Evolutionary conservation across 2,113 vertebrate genomes (phyloP).

Genomic region (Chionis minor): DNA sequence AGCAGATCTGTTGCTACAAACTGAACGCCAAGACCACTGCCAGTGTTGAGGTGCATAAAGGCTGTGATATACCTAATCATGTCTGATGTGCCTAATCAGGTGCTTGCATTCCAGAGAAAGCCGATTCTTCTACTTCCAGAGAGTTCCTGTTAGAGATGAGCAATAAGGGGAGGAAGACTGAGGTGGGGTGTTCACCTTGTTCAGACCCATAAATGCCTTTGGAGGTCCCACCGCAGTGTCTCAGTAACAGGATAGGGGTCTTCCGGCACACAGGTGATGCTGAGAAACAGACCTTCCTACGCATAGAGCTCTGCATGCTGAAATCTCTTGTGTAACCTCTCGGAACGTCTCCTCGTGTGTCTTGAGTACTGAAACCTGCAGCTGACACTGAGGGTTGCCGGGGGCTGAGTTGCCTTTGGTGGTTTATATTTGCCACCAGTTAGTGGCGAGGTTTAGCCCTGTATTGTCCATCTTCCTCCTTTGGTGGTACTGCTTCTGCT

Average conservation of each 20-base stretch:
- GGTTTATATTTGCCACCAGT: background rate
- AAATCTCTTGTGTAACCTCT: background rate
- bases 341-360: fast-evolving
- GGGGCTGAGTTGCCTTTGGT: background rate
- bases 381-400: background rate
- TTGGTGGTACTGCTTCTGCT: background rate
- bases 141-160: background rate
- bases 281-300: background rate
- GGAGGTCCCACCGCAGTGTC: fast-evolving
- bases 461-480: background rate
- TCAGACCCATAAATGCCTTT: background rate
- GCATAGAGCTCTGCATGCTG: background rate
- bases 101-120: background rate
- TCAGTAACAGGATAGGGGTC: background rate
- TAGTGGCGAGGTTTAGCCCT: background rate
- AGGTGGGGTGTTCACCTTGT: background rate
- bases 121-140: background rate
- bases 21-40: background rate
- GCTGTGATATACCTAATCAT: background rate
- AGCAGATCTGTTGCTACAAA: background rate
- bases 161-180: background rate
- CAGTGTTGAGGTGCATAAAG: background rate
- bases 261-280: fast-evolving
- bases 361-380: background rate
- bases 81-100: background rate